Conservation (phyloP, 37 sponge, comb jelly and placozoan genomes). For the Ianthella basta region DNA sequence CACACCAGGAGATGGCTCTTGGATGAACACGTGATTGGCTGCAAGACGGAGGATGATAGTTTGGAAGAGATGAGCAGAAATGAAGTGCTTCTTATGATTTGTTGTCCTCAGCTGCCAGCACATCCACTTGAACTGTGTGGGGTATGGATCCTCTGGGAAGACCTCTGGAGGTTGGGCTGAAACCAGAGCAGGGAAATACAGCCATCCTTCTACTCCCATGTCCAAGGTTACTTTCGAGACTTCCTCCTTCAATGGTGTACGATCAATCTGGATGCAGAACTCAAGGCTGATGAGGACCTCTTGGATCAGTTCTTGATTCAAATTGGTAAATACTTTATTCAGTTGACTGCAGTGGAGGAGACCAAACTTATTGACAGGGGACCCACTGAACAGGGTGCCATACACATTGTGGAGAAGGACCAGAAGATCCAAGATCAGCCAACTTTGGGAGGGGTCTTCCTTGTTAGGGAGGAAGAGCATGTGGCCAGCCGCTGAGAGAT, state of each 20-base stretch:
- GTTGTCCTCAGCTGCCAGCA: constrained; percentile 2
- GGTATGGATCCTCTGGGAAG: no score
- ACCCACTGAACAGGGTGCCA: not conserved
- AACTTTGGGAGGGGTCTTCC: not conserved
- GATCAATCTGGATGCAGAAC: not conserved
- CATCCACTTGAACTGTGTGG: not conserved
- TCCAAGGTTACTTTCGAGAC: no score
- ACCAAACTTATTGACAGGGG: not conserved
- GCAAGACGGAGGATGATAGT: constrained; percentile 2
- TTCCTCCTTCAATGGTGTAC: not conserved
- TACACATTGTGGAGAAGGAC: constrained; percentile 2
- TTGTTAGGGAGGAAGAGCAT: not conserved
- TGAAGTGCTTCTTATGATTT: not conserved
- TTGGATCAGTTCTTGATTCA: not conserved
- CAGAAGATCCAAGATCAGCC: not conserved
- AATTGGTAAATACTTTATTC: not conserved
- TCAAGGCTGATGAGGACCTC: not conserved
- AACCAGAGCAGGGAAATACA: constrained; percentile 9
- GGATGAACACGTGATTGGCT: not conserved
- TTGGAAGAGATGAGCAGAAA: not conserved
- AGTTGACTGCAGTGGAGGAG: not conserved
- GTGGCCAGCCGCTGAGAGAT: no score
- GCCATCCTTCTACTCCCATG: not conserved
- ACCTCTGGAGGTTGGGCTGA: not conserved
- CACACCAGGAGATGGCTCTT: not conserved